Conservation (phyloP, 1,140 invertebrate species). For the Batillaria attramentaria region DNA sequence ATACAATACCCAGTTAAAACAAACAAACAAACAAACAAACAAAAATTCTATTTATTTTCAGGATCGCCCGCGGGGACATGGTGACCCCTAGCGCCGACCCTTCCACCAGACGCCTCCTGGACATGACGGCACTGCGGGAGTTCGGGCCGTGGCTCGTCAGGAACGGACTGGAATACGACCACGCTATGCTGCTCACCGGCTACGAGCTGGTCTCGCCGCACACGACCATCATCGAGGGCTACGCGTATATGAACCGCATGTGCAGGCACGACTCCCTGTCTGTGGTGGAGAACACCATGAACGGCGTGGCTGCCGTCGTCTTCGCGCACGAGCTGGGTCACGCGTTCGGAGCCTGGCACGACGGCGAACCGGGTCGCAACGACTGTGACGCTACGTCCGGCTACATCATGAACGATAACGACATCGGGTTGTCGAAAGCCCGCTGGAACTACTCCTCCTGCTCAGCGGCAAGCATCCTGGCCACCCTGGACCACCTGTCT, state of each 20-base stretch:
- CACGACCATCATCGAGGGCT: not conserved
- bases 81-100: not conserved
- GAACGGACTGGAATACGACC: slow-evolving; percentile 20
- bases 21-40: too few species aligned
- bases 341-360: not conserved
- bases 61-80: not conserved
- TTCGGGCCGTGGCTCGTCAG: slow-evolving; percentile 14
- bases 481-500: not conserved
- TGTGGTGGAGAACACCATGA: slow-evolving; percentile 20
- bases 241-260: too few species aligned
- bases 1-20: too few species aligned
- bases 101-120: not conserved
- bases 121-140: not conserved
- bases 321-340: slow-evolving; percentile 16
- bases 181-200: slow-evolving; percentile 20
- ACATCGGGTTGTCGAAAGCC: not conserved
- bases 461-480: not conserved
- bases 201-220: not conserved
- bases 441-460: slow-evolving; percentile 18
- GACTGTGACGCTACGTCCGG: slow-evolving; percentile 10
- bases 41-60: too few species aligned
- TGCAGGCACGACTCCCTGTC: not conserved
- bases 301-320: slow-evolving; percentile 17
- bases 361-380: not conserved
- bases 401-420: slow-evolving; percentile 27